These are phyloP conservation scores for Oreotrochilus melanogaster DNA, from an alignment of 2,113 vertebrate genomes.

Conservation along the genomic window DNA sequence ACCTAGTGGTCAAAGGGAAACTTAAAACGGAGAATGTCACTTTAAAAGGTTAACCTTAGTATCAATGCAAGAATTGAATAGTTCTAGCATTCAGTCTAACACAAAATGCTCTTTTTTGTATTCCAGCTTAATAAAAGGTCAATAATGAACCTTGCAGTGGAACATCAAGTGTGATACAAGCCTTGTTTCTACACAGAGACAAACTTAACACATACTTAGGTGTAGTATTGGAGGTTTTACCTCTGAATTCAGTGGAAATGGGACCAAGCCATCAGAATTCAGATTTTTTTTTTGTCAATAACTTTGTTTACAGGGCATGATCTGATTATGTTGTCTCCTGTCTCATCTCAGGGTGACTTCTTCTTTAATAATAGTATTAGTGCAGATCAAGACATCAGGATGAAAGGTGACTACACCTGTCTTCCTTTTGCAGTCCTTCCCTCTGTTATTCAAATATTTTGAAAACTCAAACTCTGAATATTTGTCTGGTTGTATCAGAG, in stretches of 20 bases:
- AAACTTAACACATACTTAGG: neutral
- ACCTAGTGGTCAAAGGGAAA: neutral
- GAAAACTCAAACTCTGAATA: neutral
- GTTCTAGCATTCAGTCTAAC: neutral
- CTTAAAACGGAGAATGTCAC: neutral
- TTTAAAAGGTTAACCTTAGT: neutral
- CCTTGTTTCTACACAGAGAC: neutral
- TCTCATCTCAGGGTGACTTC: neutral
- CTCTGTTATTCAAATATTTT: neutral
- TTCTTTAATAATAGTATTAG: neutral
- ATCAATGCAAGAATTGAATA: neutral
- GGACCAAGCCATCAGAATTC: neutral
- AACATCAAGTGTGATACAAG: neutral
- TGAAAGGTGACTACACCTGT: neutral
- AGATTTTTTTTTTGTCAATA: neutral
- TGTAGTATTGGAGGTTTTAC: neutral
- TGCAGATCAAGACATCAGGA: neutral
- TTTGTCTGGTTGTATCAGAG: neutral
- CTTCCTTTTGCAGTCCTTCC: neutral
- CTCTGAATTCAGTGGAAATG: neutral
- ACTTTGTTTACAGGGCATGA: neutral
- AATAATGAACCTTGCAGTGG: neutral
- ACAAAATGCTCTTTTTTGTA: neutral
- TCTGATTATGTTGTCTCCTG: neutral
- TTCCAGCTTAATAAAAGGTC: neutral